Conservation (phyloP, 2,888 invertebrate genomes). For the Drosophila longiperda region DNA sequence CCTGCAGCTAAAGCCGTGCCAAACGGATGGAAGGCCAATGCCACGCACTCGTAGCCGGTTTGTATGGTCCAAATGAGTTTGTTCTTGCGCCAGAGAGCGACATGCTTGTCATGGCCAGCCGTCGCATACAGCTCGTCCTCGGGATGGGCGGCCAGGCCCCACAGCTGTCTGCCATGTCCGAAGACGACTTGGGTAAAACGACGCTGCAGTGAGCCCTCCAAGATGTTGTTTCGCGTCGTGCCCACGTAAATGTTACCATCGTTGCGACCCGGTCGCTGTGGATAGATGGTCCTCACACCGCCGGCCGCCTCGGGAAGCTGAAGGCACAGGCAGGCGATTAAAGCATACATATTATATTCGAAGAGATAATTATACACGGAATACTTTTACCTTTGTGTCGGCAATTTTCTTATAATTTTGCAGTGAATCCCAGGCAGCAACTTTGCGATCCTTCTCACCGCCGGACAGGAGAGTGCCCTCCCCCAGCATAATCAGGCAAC, state of each 20-base stretch:
- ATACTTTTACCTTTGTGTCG: slow-evolving; percentile 90
- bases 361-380: neutral
- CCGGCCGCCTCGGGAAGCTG: slow-evolving; percentile 95
- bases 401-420: slow-evolving; percentile 96
- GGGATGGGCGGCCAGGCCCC: slow-evolving; percentile 95
- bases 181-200: slow-evolving; percentile 95
- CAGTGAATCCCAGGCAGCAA: slow-evolving; percentile 96
- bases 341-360: neutral
- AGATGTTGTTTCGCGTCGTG: slow-evolving; percentile 94
- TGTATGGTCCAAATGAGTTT: slow-evolving; percentile 94
- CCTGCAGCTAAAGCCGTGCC: slow-evolving; percentile 95
- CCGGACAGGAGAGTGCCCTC: slow-evolving; percentile 96
- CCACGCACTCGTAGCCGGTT: slow-evolving; percentile 95
- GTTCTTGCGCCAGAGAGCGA: slow-evolving; percentile 95
- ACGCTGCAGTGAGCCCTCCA: slow-evolving; percentile 95
- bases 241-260: slow-evolving; percentile 97
- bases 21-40: slow-evolving; percentile 94
- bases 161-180: slow-evolving; percentile 94
- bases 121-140: slow-evolving; percentile 96
- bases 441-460: slow-evolving; percentile 94
- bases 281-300: slow-evolving; percentile 95
- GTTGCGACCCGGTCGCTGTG: slow-evolving; percentile 93
- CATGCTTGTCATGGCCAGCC: slow-evolving; percentile 95
- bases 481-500: slow-evolving; percentile 93
- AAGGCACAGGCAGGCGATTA: neutral